phyloP scores from a whole-genome alignment of 1,140 invertebrate genomes.

The Drosophila neocordata region DNA sequence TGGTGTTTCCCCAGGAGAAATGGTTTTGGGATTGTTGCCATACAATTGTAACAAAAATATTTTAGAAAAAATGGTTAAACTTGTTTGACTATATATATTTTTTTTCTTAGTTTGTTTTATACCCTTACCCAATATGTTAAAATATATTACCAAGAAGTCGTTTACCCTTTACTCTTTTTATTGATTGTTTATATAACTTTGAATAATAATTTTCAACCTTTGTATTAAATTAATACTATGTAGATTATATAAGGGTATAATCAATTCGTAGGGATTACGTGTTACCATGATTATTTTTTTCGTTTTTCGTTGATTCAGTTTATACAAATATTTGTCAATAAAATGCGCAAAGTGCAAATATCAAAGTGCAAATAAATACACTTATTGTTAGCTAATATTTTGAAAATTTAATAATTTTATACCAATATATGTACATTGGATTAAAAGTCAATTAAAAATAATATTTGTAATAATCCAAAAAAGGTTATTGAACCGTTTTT shows the following conservation, averaged over 20 bases:
- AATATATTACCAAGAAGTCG: too few species aligned
- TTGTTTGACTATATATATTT: background rate
- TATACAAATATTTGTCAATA: constrained; percentile 22
- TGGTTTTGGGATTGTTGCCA: constrained; percentile 35
- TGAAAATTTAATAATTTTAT: constrained; percentile 9
- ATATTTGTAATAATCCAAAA: background rate
- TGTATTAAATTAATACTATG: too few species aligned
- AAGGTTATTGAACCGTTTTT: background rate
- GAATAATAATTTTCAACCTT: too few species aligned
- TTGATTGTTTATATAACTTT: too few species aligned
- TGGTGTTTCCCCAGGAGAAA: constrained; percentile 20
- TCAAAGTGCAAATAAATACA: constrained; percentile 1
- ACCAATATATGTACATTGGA: background rate
- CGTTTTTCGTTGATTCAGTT: background rate
- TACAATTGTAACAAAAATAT: background rate
- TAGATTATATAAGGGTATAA: too few species aligned
- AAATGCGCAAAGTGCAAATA: constrained; percentile 11
- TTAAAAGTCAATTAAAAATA: background rate
- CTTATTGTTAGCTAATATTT: constrained; percentile 14
- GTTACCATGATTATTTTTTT: background rate
- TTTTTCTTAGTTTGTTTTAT: background rate
- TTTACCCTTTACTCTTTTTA: too few species aligned
- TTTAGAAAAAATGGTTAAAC: background rate
- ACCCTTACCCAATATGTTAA: background rate
- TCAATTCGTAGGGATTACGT: background rate